Evolutionary conservation across 2,888 invertebrate genomes (phyloP).

Genomic region (Hypselothyrea guttata): DNA sequence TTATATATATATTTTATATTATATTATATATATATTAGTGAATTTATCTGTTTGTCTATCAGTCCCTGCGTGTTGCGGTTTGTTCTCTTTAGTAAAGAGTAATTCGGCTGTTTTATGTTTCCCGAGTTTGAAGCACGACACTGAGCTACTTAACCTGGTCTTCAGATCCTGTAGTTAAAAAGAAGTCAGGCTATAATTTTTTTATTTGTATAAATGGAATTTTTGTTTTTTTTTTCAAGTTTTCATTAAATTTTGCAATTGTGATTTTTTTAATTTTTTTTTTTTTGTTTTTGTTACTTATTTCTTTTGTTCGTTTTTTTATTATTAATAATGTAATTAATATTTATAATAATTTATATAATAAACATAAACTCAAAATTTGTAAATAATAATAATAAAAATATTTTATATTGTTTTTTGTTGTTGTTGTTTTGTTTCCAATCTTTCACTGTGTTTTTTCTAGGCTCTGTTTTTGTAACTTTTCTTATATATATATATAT

Average conservation of each 20-base stretch:
- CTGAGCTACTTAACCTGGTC: conserved; percentile 29
- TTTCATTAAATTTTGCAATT: conserved; percentile 51
- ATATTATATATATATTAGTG: conserved; percentile 18
- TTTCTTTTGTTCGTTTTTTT: conserved; percentile 40
- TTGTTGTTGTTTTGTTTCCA: conserved; percentile 48
- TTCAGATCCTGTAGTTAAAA: no score
- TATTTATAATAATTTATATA: conserved; percentile 81
- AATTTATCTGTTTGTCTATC: conserved; percentile 20
- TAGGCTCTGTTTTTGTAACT: conserved; percentile 17
- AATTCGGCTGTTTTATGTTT: conserved; percentile 43
- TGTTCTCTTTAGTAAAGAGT: conserved; percentile 55
- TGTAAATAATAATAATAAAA: conserved; percentile 81
- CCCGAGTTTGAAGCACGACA: conserved; percentile 32
- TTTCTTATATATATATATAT: conserved; percentile 6
- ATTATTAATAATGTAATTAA: conserved; percentile 78
- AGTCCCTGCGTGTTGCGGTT: conserved; percentile 12
- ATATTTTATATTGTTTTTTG: conserved; percentile 54
- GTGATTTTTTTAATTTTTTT: conserved; percentile 22
- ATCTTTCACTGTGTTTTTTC: conserved; percentile 44
- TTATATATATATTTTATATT: conserved; percentile 48
- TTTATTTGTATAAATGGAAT: neutral
- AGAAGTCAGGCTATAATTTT: no score
- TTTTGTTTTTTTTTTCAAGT: conserved; percentile 39
- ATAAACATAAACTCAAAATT: conserved; percentile 80
- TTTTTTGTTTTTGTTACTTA: conserved; percentile 30